These are phyloP conservation scores for Axinella damicornis DNA, from an alignment of 37 sponge, comb jelly and placozoan genomes.

Conservation along the genomic window DNA sequence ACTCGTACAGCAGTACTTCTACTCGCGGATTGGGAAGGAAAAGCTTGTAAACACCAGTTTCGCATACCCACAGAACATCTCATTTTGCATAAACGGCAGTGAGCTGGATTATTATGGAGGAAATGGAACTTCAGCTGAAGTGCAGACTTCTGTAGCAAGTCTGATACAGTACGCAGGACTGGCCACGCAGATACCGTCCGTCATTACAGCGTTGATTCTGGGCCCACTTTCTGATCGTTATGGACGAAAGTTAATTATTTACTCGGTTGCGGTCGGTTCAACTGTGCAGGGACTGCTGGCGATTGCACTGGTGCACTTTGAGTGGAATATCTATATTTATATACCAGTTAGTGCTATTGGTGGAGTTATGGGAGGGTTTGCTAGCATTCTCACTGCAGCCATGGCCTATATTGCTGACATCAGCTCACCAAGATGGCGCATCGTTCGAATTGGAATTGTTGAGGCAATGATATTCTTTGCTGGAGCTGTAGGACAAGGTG, in stretches of 20 bases:
- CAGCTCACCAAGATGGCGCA: constrained; percentile 34
- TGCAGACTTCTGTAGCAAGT: constrained; percentile 12
- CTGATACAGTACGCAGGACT: constrained; percentile 14
- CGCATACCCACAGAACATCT: neutral
- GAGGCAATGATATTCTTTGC: constrained; percentile 41
- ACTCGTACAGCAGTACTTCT: constrained; percentile 58
- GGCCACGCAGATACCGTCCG: neutral
- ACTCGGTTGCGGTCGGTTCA: constrained; percentile 19
- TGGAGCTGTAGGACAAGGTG: constrained; percentile 18
- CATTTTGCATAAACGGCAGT: constrained; percentile 36
- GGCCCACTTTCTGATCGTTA: constrained; percentile 56
- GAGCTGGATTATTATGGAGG: constrained; percentile 13
- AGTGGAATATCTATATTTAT: constrained; percentile 22
- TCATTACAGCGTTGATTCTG: constrained; percentile 45
- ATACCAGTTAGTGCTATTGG: neutral
- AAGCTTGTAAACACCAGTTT: constrained; percentile 17
- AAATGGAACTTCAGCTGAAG: constrained; percentile 9
- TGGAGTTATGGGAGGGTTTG: constrained; percentile 52
- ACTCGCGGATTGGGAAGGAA: constrained; percentile 10
- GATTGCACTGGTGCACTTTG: constrained; percentile 28
- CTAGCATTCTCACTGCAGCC: constrained; percentile 30
- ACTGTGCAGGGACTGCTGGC: neutral
- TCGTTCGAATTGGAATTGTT: constrained; percentile 52
- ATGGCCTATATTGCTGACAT: constrained; percentile 66
- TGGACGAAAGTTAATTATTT: constrained; percentile 50